These are phyloP conservation scores for Dynastes grantii DNA, from an alignment of 2,888 invertebrate genomes.

Conservation along the genomic window DNA sequence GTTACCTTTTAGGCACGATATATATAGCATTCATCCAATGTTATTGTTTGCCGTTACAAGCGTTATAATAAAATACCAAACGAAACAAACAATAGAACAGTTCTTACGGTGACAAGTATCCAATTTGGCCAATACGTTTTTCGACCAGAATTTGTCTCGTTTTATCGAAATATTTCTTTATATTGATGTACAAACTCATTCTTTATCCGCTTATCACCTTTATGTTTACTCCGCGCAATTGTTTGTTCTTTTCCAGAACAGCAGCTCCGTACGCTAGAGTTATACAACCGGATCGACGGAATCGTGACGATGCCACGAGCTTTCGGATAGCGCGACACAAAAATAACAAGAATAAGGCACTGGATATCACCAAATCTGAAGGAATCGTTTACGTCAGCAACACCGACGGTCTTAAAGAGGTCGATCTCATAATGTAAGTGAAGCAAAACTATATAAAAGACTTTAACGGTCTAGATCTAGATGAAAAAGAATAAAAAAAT, in stretches of 20 bases:
- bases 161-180: no score
- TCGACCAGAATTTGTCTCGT: no score
- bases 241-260: conserved; percentile 62
- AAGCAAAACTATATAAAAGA: background rate
- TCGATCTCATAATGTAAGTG: conserved; percentile 69
- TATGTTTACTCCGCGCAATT: background rate
- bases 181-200: background rate
- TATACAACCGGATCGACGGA: conserved; percentile 68
- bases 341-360: conserved; percentile 47
- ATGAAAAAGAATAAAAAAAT: no score
- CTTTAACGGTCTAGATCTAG: no score
- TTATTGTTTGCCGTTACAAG: no score
- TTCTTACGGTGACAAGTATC: no score
- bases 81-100: no score
- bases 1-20: no score
- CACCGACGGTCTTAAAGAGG: conserved; percentile 68
- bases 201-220: background rate
- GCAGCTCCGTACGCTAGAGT: conserved; percentile 71
- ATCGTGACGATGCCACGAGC: conserved; percentile 57
- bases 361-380: conserved; percentile 71
- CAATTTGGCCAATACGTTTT: no score
- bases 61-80: no score
- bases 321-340: conserved; percentile 55
- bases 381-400: conserved; percentile 76
- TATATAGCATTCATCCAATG: no score